A percentile compares a stretch with the other conserved stretches of the same genome.
Conservation (phyloP, 2,888 invertebrate species). For the Theretra japonica region DNA sequence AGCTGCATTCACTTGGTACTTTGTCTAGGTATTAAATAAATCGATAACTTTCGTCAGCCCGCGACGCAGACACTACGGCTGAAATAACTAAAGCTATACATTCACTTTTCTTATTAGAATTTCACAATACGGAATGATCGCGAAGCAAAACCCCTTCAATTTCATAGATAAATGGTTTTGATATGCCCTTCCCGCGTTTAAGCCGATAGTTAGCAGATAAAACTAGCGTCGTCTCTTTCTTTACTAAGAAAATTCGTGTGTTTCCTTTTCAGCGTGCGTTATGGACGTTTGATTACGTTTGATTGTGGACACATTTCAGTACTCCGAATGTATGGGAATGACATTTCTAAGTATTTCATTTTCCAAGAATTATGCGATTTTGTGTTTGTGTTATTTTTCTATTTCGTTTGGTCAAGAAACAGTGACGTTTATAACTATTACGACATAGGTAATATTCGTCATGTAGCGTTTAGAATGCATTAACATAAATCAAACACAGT, state of each 20-base stretch:
- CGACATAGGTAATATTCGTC: no score
- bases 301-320: slow-evolving; percentile 2
- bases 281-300: background rate
- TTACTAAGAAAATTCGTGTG: background rate
- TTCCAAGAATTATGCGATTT: background rate
- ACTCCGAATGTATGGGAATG: background rate
- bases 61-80: slow-evolving; percentile 7
- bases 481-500: no score
- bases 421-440: no score
- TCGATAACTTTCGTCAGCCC: slow-evolving; percentile 53
- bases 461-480: no score
- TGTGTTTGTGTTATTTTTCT: no score
- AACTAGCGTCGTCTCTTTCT: slow-evolving; percentile 6
- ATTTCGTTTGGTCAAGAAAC: no score
- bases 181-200: slow-evolving; percentile 3
- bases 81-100: background rate
- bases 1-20: slow-evolving; percentile 53
- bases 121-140: background rate
- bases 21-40: slow-evolving; percentile 53
- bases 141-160: background rate
- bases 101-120: background rate
- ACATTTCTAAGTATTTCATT: slow-evolving; percentile 2
- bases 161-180: background rate
- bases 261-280: background rate
- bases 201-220: background rate